Percentiles rank a stretch among this genome's conserved stretches.
These are phyloP conservation scores for Gastrophryne carolinensis DNA, from an alignment of 2,797 vertebrate species.

Conservation along the genomic window DNA sequence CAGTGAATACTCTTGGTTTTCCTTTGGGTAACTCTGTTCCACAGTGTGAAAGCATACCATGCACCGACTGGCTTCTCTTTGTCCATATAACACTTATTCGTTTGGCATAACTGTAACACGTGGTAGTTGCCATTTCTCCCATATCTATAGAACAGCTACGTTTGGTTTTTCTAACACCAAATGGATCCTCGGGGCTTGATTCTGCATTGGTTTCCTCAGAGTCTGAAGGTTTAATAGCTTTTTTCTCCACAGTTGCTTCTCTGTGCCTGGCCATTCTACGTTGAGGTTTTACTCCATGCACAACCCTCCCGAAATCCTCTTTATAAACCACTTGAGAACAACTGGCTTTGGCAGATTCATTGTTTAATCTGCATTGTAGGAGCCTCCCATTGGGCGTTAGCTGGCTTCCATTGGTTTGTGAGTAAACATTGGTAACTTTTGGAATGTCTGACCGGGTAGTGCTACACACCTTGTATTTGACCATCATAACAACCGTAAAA, in stretches of 20 bases:
- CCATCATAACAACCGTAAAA: constrained; percentile 89
- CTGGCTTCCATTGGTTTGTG: constrained; percentile 72
- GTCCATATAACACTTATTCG: constrained; percentile 86
- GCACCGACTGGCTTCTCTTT: constrained; percentile 86
- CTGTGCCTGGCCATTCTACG: constrained; percentile 56
- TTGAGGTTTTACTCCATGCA: constrained; percentile 37
- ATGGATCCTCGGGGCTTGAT: constrained; percentile 18
- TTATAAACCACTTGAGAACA: constrained; percentile 46
- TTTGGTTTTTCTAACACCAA: constrained; percentile 60
- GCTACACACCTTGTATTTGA: constrained; percentile 81
- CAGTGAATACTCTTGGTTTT: constrained; percentile 61
- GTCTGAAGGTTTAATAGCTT: not conserved
- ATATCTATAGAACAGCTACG: constrained; percentile 77
- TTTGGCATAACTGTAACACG: constrained; percentile 84
- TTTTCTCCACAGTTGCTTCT: constrained; percentile 62
- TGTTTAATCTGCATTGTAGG: constrained; percentile 64
- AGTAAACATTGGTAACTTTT: constrained; percentile 76
- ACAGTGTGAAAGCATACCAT: constrained; percentile 83
- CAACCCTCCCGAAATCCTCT: constrained; percentile 61
- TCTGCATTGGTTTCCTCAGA: not conserved
- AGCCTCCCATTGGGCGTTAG: constrained; percentile 54
- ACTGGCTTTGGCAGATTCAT: constrained; percentile 72
- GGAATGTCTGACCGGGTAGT: constrained; percentile 62
- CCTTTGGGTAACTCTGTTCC: constrained; percentile 74
- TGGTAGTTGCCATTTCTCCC: constrained; percentile 66